A percentile compares a stretch with the other conserved stretches of the same genome.
Evolutionary conservation across 2,888 invertebrate species (phyloP).

Genomic region (Sesia bembeciformis): DNA sequence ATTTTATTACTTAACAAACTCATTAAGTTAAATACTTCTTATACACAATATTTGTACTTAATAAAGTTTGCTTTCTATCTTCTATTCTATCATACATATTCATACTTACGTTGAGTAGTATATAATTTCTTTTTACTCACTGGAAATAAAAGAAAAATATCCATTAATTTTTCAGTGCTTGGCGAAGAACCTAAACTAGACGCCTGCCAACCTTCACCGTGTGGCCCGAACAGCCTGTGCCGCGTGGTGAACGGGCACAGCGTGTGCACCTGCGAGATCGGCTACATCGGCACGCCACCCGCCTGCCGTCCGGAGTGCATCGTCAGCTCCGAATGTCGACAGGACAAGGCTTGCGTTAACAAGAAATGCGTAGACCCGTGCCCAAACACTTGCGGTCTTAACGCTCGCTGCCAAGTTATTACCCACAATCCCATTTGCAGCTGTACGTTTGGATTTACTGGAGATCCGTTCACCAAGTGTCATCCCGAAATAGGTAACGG

Average conservation of each 20-base stretch:
- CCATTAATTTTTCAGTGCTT: conserved; percentile 10
- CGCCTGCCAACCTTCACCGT: conserved; percentile 88
- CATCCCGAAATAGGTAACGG: conserved; percentile 74
- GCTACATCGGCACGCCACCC: conserved; percentile 86
- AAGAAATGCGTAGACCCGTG: conserved; percentile 89
- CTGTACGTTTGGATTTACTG: conserved; percentile 84
- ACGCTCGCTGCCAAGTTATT: conserved; percentile 87
- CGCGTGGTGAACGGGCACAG: conserved; percentile 84
- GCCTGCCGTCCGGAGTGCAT: conserved; percentile 88
- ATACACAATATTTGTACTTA: conserved; percentile 20
- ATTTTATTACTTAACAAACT: too few species aligned
- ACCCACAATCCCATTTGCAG: conserved; percentile 92
- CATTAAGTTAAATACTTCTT: background rate
- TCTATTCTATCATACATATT: too few species aligned
- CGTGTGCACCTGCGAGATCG: conserved; percentile 84
- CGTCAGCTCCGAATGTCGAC: conserved; percentile 87
- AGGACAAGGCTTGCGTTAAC: conserved; percentile 85
- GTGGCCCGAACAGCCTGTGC: conserved; percentile 88
- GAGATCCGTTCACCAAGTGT: conserved; percentile 86
- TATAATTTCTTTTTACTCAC: background rate
- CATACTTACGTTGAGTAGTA: background rate
- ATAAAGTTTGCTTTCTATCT: background rate
- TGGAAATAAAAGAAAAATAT: background rate
- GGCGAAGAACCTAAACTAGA: conserved; percentile 44
- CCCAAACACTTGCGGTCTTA: conserved; percentile 85